A percentile compares a stretch with the other conserved stretches of the same genome.
phyloP scores from a whole-genome alignment of 2,888 invertebrate species.

The Phaonia tiefii region DNA sequence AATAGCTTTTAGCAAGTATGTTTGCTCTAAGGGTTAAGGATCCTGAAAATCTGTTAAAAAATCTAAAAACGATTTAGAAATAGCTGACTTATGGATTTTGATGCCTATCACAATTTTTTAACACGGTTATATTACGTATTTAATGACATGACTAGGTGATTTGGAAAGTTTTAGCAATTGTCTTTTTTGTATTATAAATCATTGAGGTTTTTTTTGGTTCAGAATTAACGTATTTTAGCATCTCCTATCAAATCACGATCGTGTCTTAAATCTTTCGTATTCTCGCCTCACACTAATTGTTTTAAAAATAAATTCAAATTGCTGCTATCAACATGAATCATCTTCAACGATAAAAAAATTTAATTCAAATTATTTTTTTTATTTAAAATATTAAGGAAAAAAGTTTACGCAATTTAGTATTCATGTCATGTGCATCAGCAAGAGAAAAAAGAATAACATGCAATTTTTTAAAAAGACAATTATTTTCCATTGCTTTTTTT shows the following conservation, averaged over 20 bases:
- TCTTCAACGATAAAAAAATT: not conserved
- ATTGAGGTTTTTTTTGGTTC: no score
- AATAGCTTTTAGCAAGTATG: no score
- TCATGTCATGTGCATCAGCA: not conserved
- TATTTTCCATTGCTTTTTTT: not conserved
- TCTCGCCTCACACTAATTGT: not conserved
- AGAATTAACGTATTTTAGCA: no score
- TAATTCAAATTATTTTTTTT: not conserved
- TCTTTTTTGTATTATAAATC: no score
- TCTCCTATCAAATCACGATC: not conserved
- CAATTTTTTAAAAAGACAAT: not conserved
- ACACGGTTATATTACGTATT: no score
- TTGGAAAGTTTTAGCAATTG: no score
- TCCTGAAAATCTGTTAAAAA: no score
- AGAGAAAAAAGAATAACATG: slow-evolving; percentile 1
- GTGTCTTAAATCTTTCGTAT: slow-evolving; percentile 18
- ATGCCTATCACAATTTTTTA: no score
- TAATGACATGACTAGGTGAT: no score
- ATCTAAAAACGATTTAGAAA: no score
- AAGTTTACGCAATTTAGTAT: slow-evolving; percentile 1
- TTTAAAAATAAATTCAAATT: not conserved
- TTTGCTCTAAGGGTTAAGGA: no score
- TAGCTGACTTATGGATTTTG: no score
- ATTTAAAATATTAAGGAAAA: not conserved
- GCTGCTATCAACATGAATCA: slow-evolving; percentile 2